Percentiles rank a stretch among this genome's conserved stretches.
Evolutionary conservation across 2,113 vertebrate species (phyloP).

Genomic region (Gavia stellata): DNA sequence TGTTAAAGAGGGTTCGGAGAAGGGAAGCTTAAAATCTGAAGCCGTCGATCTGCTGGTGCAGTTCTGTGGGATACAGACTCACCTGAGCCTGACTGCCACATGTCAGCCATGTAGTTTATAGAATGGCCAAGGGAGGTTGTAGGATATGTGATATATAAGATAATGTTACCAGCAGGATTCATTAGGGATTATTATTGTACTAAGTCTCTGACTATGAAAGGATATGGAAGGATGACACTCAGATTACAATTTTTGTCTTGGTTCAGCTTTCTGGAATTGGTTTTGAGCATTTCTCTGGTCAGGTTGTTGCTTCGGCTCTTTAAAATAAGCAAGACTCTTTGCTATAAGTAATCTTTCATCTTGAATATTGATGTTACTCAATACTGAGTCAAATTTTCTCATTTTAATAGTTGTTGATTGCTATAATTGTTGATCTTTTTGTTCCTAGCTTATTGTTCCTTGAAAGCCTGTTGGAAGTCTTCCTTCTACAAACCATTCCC

Average conservation of each 20-base stretch:
- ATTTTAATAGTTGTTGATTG: background rate
- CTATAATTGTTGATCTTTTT: background rate
- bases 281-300: background rate
- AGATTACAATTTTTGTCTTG: background rate
- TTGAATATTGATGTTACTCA: background rate
- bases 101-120: background rate
- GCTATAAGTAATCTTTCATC: background rate
- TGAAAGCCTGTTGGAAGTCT: background rate
- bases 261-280: background rate
- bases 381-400: background rate
- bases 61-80: background rate
- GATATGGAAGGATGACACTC: background rate
- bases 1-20: background rate
- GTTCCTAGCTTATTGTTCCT: background rate
- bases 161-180: background rate
- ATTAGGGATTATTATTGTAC: background rate
- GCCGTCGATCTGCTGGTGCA: background rate
- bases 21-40: background rate
- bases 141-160: background rate
- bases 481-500: background rate
- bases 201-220: background rate
- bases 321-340: background rate
- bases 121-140: background rate
- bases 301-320: background rate
- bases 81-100: accelerated